These are phyloP conservation scores for Dasyurus viverrinus DNA, from an alignment of 2,113 vertebrate genomes.

Conservation along the genomic window DNA sequence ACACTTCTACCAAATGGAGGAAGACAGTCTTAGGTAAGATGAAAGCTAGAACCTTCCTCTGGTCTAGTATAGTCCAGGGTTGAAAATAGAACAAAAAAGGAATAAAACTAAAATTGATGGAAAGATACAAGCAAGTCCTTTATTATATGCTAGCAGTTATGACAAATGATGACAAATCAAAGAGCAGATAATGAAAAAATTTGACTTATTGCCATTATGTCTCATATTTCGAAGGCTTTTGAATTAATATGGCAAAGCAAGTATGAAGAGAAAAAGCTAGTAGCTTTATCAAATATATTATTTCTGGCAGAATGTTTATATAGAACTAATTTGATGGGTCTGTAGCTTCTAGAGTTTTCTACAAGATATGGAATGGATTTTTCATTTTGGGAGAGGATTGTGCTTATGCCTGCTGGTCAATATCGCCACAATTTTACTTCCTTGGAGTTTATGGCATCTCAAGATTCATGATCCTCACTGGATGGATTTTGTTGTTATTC, in stretches of 20 bases:
- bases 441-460: not conserved
- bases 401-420: not conserved
- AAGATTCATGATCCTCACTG: not conserved
- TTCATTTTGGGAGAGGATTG: not conserved
- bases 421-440: not conserved
- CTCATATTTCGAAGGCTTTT: constrained; percentile 66
- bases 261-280: constrained; percentile 76
- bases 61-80: not conserved
- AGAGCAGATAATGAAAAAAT: constrained; percentile 78
- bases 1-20: not conserved
- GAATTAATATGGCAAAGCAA: constrained; percentile 74
- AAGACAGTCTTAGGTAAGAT: not conserved
- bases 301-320: constrained; percentile 56
- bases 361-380: constrained; percentile 67
- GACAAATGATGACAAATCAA: constrained; percentile 73
- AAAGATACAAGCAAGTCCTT: constrained; percentile 54
- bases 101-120: constrained; percentile 29
- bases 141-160: constrained; percentile 59
- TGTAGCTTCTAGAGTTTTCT: constrained; percentile 12
- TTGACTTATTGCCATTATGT: constrained; percentile 78
- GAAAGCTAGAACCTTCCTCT: not conserved
- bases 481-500: not conserved
- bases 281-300: constrained; percentile 74
- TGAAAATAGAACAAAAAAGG: not conserved
- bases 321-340: constrained; percentile 35